Conservation (phyloP, 2,113 vertebrate species). For the Pogona vitticeps region DNA sequence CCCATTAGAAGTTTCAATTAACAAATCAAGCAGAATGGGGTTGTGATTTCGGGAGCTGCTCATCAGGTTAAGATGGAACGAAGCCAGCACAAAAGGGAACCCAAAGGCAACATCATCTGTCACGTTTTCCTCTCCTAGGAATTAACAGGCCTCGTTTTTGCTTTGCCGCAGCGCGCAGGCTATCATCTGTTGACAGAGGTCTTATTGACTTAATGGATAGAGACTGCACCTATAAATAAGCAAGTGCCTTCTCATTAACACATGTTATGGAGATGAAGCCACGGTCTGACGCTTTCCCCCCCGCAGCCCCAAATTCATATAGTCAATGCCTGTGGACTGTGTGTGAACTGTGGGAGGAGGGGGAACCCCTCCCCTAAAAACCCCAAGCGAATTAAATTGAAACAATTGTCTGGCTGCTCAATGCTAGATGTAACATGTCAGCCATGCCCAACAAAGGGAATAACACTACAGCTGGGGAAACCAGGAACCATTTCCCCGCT, state of each 20-base stretch:
- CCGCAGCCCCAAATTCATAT: not conserved
- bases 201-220: not conserved
- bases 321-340: not conserved
- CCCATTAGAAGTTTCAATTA: slow-evolving; percentile 55
- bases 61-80: slow-evolving; percentile 39
- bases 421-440: no score
- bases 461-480: no score
- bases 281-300: no score
- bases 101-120: slow-evolving; percentile 48
- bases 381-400: no score
- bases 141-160: slow-evolving; percentile 26
- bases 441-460: no score
- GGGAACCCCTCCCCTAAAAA: no score
- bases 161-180: not conserved
- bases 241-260: not conserved
- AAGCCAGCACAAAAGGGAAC: slow-evolving; percentile 53
- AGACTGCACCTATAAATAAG: not conserved
- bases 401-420: no score
- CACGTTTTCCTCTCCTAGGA: slow-evolving; percentile 40
- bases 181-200: not conserved
- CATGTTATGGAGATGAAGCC: not conserved
- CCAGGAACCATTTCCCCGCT: no score
- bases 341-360: not conserved
- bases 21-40: slow-evolving; percentile 59
- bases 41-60: slow-evolving; percentile 56